Evolutionary conservation across 2,797 vertebrate genomes (phyloP), one percentile per base, ranked within the genome.

Genomic region (Ctenopoma multispine): DNA sequence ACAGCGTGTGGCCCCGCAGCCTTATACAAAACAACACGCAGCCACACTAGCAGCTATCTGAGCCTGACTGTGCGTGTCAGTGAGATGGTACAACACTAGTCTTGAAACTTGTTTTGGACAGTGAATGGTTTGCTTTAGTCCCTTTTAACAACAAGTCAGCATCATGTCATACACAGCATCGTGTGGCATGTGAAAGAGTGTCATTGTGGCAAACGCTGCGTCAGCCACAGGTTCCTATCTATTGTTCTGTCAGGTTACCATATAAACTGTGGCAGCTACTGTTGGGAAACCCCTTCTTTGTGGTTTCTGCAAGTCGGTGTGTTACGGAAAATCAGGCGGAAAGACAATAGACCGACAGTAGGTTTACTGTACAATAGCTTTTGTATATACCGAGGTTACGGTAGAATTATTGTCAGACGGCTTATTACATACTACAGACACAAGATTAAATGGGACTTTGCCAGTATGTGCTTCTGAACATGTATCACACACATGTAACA

Each of bases 201-300:
- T 89, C 84, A 90, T 84, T 86, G 84, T 88, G 88, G 87, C 8
- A 18, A 12, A 50, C 24, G 12, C 40, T 36, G 58, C 17, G 4
- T 54, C 66, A 36, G 65, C 75, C 85, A 62, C 72, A 48, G 69
- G 73, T 77, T 82, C 48, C 27, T 57, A 41, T 63, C 72, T 56
- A 88, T 91, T 88, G 81, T 89, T 77, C 72, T 73, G 53, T 12
- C 62, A 71, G 62, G 60, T 65, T 53, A 49, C 44, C 44, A 23
- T 24, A 55, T 66, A 87, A 79, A 79, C 55, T 36, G 54, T 41
- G 62, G 69, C 27, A 17, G 54, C 72, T 46, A 21, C 62, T 75
- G 80, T 20, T 68, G 81, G 89, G 82, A 87, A 92, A 76, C 41
- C 82, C 88, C 84, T 41, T 63, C 49, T 64, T 72, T 75, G 69